Base-by-base conservation (phyloP, 2,113 vertebrate genomes). In the Istiophorus platypterus region DNA sequence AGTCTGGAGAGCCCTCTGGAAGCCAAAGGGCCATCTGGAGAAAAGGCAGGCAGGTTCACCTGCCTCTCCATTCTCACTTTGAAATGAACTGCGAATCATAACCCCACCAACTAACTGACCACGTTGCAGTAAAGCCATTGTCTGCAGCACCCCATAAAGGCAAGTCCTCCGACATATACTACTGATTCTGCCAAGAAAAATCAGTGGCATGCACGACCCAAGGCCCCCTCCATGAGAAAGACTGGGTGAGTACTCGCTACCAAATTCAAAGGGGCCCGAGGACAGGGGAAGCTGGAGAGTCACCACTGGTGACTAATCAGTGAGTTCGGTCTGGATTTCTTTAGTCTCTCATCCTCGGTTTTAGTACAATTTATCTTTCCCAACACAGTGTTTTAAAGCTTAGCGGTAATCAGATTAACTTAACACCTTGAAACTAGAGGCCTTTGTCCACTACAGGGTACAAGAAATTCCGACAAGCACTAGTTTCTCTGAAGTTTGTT, bases 401-500 rank as follows among this genome's bases (percentile, higher is more conserved):
- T 7, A 52, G 13, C 17, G 18, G 10, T 29, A 41, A 61, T 39
- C 9, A 51, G 9, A 72, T 62, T 18, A 26, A 69, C 69, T 66
- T 52, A 76, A 14, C 41, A 51, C 45, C 47, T n/a, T 52, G 45
- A 63, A 56, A 67, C 27, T 18, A 3, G 39, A 45, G 5, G 26
- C 67, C 49, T 78, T 42, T 20, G 26, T 54, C 37, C 62, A 27
- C 3, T 34, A 34, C 31, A 34, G 31, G 41, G 26, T 39, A 17
- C 15, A 57, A 73, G 37, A n/a, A 58, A 72, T 51, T 9, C 31
- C 34, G 2, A 70, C 5, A 3, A 26, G 31, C 0, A 22, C 26
- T 37, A 5, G 69, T 68, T 78, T 71, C 49, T 56, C 4, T 54
- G 4, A 41, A 37, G 54, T 39, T n/a, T 56, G 14, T 49, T 62